Evolutionary conservation across 1,140 invertebrate genomes (phyloP).

Genomic region (Tetramorium parvispinum): DNA sequence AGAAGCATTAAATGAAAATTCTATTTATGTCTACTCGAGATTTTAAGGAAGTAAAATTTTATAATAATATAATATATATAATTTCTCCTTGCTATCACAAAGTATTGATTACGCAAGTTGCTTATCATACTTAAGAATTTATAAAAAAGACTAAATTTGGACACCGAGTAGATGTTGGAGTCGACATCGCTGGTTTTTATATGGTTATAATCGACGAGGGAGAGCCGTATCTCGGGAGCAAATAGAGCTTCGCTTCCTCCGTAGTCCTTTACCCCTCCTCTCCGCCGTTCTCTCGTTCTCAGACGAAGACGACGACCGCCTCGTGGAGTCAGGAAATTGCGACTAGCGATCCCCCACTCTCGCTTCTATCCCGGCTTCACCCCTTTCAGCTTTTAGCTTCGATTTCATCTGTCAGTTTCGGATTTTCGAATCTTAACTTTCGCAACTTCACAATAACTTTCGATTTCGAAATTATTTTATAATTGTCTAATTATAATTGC

Average conservation of each 20-base stretch:
- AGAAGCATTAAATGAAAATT: neutral
- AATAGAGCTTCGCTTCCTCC: constrained; percentile 53
- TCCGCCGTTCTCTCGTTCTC: constrained; percentile 3
- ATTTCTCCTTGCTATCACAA: neutral
- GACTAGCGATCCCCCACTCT: constrained; percentile 42
- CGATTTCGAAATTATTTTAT: neutral
- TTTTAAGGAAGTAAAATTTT: neutral
- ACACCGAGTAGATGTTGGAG: constrained; percentile 21
- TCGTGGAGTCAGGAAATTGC: constrained; percentile 56
- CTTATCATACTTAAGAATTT: neutral
- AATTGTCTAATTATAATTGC: constrained; percentile 1
- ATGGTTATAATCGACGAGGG: constrained; percentile 48
- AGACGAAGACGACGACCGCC: constrained; percentile 44
- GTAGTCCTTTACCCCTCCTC: neutral
- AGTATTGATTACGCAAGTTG: neutral
- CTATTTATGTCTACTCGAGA: neutral
- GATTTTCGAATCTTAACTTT: neutral
- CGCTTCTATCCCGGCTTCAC: neutral
- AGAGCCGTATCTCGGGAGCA: constrained; percentile 46
- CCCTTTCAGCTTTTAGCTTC: neutral
- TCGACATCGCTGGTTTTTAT: constrained; percentile 37
- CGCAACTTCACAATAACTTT: neutral
- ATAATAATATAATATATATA: neutral
- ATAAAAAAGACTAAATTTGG: neutral
- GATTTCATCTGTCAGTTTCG: neutral